Percentiles rank a stretch among this genome's conserved stretches.
phyloP scores from a whole-genome alignment of 2,113 vertebrate species.

The Cyprinodon tularosa region DNA sequence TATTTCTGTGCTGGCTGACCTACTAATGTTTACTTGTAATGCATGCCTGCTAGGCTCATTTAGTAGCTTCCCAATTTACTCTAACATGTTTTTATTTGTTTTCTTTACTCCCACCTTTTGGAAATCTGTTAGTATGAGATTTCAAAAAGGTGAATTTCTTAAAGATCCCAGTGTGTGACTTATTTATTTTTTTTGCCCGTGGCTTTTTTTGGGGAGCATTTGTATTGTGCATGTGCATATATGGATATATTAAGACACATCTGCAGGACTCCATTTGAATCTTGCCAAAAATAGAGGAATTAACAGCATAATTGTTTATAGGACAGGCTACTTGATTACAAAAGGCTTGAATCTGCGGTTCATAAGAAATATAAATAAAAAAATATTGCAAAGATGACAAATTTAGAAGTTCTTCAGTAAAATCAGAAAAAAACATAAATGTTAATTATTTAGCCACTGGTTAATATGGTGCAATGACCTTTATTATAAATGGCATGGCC shows the following conservation, averaged over 20 bases:
- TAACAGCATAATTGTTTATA: constrained; percentile 13
- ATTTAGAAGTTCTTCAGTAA: no score
- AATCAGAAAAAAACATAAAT: no score
- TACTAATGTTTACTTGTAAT: constrained; percentile 77
- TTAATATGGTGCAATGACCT: no score
- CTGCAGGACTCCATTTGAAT: constrained; percentile 61
- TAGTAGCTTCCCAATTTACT: constrained; percentile 57
- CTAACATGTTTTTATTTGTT: neutral
- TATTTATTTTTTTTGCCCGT: neutral
- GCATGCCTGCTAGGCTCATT: constrained; percentile 73
- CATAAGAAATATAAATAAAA: no score
- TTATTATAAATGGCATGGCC: no score
- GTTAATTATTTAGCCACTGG: no score
- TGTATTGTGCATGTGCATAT: constrained; percentile 5
- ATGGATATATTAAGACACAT: constrained; percentile 8
- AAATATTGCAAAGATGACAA: no score
- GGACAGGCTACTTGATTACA: constrained; percentile 11
- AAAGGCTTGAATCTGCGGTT: constrained; percentile 11
- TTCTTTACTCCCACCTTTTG: neutral
- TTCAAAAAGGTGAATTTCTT: neutral
- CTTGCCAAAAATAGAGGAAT: constrained; percentile 43
- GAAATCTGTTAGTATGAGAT: constrained; percentile 5
- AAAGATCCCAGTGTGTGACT: neutral
- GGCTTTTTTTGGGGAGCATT: constrained; percentile 38
- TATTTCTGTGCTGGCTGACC: constrained; percentile 78